Evolutionary conservation across 2,113 vertebrate genomes (phyloP), one percentile per base, ranked within the genome.

Genomic region (Odontesthes bonariensis): DNA sequence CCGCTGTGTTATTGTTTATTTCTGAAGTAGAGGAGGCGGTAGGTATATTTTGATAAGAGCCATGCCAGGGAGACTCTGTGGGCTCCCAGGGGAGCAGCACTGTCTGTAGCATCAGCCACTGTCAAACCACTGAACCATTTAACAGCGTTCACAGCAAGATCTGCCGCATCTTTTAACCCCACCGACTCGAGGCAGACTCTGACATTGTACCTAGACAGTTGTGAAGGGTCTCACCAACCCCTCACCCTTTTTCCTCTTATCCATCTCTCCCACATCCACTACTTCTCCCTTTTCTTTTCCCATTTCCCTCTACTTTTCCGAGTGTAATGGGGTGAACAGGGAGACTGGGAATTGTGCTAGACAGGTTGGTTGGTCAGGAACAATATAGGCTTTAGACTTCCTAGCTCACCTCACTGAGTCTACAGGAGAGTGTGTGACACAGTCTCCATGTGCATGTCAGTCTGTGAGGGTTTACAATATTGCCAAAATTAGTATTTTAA

Each of bases 41-140:
- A 87, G 82, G 88, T 91, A 84, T 91, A 91, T 92, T 91, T 91
- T 91, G 84, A 87, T 90, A 85, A 85, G 88, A 89, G 86, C 82
- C 84, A 77, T 90, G 89, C 85, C 87, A 74, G 70, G 71, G 91
- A 89, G 90, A 90, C 81, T 79, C 59, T 74, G 74, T 57, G 16
- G 80, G 75, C 82, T 91, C 92, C 90, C 91, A 66, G 59, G 88
- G 84, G 92, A 93, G 91, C 74, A 69, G 76, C 64, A 76, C 88
- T 86, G 90, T 92, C 89, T 92, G 88, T 91, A 91, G 91, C 91
- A 91, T 93, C 93, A 92, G 92, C 91, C 90, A 89, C 93, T 92
- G 92, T 94, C 94, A 94, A 92, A 92, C 89, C 91, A 92, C 88
- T 94, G 93, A 94, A 94, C 91, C 94, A 87, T 94, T 94, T 94